Percentiles rank a stretch among this genome's conserved stretches.
These are phyloP conservation scores for Ditula angustiorana DNA, from an alignment of 2,888 invertebrate species.

Conservation along the genomic window DNA sequence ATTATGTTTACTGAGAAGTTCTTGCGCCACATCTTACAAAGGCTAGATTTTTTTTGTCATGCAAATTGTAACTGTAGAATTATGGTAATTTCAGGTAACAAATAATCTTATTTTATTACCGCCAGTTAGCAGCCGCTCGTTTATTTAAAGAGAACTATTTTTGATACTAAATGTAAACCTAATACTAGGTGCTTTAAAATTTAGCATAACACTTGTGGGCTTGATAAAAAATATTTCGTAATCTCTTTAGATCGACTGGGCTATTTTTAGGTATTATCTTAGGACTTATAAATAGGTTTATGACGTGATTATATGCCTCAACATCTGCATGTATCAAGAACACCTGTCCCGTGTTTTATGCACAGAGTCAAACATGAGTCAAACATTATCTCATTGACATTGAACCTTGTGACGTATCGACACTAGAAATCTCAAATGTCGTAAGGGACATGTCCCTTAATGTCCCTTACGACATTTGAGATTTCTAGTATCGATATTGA, in stretches of 20 bases:
- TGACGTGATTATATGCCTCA: slow-evolving; percentile 6
- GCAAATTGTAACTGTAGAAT: slow-evolving; percentile 4
- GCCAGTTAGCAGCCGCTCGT: not conserved
- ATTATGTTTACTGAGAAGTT: not conserved
- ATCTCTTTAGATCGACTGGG: not conserved
- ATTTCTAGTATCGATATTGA: no score
- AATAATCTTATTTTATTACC: slow-evolving; percentile 22
- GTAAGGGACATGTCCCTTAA: not conserved
- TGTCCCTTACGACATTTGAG: no score
- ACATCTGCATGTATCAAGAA: slow-evolving; percentile 3
- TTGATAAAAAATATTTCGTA: slow-evolving; percentile 1
- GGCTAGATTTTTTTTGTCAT: not conserved
- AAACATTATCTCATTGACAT: slow-evolving; percentile 30
- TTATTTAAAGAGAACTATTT: not conserved
- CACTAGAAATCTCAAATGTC: no score
- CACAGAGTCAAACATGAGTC: slow-evolving; percentile 18
- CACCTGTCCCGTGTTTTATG: slow-evolving; percentile 15
- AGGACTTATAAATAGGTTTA: slow-evolving; percentile 20
- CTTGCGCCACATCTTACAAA: not conserved
- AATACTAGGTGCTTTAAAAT: not conserved
- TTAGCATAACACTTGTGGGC: not conserved
- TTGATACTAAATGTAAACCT: not conserved
- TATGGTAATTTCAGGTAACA: slow-evolving; percentile 35
- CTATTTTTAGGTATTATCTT: slow-evolving; percentile 16
- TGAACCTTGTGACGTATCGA: slow-evolving; percentile 29